Conservation (phyloP, 2,113 vertebrate genomes). For the Oncorhynchus tshawytscha region DNA sequence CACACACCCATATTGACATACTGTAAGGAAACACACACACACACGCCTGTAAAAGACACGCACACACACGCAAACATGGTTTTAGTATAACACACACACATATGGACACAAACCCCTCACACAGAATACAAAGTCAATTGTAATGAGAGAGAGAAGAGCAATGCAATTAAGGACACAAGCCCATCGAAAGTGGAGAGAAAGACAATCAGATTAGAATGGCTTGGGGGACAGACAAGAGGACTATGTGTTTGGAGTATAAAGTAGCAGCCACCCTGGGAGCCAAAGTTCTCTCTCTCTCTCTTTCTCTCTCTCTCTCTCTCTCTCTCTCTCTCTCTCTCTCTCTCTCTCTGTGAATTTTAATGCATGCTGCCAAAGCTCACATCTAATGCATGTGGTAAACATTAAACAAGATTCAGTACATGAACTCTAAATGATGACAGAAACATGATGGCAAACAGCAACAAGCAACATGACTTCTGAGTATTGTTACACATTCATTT, state of each 20-base stretch:
- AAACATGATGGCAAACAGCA: too few relatives aligned
- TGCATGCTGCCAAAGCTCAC: conserved; percentile 16
- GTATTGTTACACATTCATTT: too few relatives aligned
- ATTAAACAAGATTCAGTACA: neutral
- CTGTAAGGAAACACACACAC: neutral
- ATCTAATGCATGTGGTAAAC: conserved; percentile 21
- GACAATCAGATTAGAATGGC: conserved; percentile 69
- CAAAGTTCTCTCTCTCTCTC: conserved; percentile 3
- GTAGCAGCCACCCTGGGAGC: conserved; percentile 60
- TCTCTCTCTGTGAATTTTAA: conserved; percentile 31
- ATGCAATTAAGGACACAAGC: conserved; percentile 56
- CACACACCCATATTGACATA: conserved; percentile 15
- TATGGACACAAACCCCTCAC: conserved; percentile 1
- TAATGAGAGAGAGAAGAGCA: conserved; percentile 45
- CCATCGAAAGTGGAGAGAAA: conserved; percentile 39
- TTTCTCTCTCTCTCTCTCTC: too few relatives aligned
- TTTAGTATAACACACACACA: neutral
- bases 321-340: neutral
- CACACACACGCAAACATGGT: neutral
- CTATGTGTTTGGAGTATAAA: conserved; percentile 74
- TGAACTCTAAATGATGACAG: neutral
- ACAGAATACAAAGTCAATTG: conserved; percentile 32
- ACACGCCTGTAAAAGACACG: neutral
- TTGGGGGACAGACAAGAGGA: conserved; percentile 50
- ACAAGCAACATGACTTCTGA: too few relatives aligned